Conservation (phyloP, 2,888 invertebrate species). For the Agrotis exclamationis region DNA sequence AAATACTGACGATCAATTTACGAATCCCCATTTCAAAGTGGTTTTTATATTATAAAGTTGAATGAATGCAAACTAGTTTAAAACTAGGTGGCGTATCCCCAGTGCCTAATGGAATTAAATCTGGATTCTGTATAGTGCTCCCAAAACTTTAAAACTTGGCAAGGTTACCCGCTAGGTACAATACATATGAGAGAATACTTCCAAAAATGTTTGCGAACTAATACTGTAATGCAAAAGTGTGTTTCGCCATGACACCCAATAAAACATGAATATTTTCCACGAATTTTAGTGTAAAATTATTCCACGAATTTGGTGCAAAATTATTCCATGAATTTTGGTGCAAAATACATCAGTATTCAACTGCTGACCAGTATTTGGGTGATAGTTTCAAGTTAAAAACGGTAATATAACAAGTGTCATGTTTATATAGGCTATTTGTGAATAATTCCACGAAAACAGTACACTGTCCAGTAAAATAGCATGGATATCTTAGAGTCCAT, state of each 20-base stretch:
- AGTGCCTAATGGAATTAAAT: constrained; percentile 79
- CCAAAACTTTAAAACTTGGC: constrained; percentile 55
- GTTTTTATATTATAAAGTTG: constrained; percentile 82
- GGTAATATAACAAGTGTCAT: not conserved
- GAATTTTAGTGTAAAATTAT: not conserved
- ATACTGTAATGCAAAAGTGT: constrained; percentile 36
- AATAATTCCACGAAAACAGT: not conserved
- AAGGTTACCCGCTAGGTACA: constrained; percentile 31
- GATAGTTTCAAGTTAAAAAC: constrained; percentile 12
- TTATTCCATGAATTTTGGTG: not conserved
- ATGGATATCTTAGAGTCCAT: too few species aligned
- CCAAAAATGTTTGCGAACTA: constrained; percentile 29
- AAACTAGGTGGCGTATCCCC: constrained; percentile 72
- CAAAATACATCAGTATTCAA: not conserved
- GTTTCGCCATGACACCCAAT: not conserved
- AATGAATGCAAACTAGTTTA: constrained; percentile 76
- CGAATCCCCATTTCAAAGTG: constrained; percentile 70
- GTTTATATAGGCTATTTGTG: not conserved
- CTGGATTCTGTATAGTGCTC: constrained; percentile 66
- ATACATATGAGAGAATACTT: constrained; percentile 12
- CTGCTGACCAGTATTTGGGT: not conserved
- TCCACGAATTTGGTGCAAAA: not conserved
- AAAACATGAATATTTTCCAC: not conserved
- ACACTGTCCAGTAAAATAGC: not conserved
- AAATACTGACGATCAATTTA: constrained; percentile 69